Evolutionary conservation across 2,113 vertebrate species (phyloP).

Genomic region (Hydropotes inermis): DNA sequence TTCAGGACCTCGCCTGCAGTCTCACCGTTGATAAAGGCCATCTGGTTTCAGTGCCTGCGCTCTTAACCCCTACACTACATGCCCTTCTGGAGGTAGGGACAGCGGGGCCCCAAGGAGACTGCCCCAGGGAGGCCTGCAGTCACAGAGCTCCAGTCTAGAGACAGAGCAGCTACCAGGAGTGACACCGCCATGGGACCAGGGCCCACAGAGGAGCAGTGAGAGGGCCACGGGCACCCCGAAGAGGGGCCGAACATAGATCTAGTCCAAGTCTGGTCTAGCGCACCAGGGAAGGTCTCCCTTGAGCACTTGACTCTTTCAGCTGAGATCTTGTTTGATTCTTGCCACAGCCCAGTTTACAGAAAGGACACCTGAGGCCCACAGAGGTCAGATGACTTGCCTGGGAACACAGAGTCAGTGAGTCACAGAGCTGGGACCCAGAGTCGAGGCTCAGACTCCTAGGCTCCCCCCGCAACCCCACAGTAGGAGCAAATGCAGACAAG

Average conservation of each 20-base stretch:
- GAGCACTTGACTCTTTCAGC: not conserved
- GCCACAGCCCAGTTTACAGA: not conserved
- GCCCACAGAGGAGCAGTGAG: not conserved
- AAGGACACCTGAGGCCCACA: not conserved
- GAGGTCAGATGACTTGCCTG: not conserved
- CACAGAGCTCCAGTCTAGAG: not conserved
- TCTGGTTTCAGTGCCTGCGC: not conserved
- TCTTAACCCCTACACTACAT: not conserved
- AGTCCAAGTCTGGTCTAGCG: not conserved
- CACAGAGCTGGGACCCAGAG: not conserved
- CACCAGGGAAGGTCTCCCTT: not conserved
- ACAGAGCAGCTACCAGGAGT: not conserved
- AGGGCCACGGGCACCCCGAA: not conserved
- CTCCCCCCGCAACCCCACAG: not conserved
- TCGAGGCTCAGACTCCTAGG: not conserved
- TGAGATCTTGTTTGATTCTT: not conserved
- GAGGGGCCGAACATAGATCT: not conserved
- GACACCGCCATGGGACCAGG: fast-evolving
- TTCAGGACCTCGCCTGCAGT: not conserved
- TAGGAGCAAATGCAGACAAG: not conserved
- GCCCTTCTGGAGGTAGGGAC: not conserved
- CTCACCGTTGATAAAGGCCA: not conserved
- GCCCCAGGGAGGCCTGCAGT: not conserved
- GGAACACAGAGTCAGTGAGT: not conserved
- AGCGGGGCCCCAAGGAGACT: not conserved